Evolutionary conservation across 2,888 invertebrate species (phyloP), one percentile per base, ranked within the genome.

Genomic region (Quadroppia sp.): DNA sequence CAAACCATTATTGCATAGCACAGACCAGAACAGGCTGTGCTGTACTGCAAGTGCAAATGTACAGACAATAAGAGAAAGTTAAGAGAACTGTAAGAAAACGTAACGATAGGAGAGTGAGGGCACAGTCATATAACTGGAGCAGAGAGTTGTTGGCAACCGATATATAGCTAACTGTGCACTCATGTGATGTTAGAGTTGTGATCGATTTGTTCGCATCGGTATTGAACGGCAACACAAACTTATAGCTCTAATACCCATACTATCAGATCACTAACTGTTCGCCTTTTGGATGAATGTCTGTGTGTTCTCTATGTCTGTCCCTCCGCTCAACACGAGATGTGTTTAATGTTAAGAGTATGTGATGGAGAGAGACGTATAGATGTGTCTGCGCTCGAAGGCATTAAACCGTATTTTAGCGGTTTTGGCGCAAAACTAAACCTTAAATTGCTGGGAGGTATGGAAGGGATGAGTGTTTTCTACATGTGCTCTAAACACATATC

Each of bases 341-440:
- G 59, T 59, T 59, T 28, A 28, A 59, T 59, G 30, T 59, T 30
- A 59, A 59, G 30, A 59, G 59, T 59, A 59, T 59, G 59, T 30
- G 32, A 59, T 30, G 13, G 59, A 30, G 32, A 32, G 59, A 50
- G 50, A 50, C n/a, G n/a, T n/a, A n/a, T n/a, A n/a, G 50, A 30
- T 59, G 59, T 59, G n/a, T 59, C 59, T 20, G 59, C 59, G 59
- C 59, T 59, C n/a, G 28, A 59, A 50, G 59, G 59, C 59, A 59
- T 28, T 32, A 59, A 59, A 59, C 59, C 59, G 59, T 59, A 59
- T 59, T 59, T 59, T 59, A 59, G 59, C 59, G 59, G 59, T 59
- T 59, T 59, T 32, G 50, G 28, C 59, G 23, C n/a, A 59, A 59
- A 30, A 50, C 50, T 7, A 50, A 20, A 32, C 59, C 28, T 59